Base-by-base conservation (phyloP, 2,113 vertebrate genomes). In the Pleuronectes platessa region DNA sequence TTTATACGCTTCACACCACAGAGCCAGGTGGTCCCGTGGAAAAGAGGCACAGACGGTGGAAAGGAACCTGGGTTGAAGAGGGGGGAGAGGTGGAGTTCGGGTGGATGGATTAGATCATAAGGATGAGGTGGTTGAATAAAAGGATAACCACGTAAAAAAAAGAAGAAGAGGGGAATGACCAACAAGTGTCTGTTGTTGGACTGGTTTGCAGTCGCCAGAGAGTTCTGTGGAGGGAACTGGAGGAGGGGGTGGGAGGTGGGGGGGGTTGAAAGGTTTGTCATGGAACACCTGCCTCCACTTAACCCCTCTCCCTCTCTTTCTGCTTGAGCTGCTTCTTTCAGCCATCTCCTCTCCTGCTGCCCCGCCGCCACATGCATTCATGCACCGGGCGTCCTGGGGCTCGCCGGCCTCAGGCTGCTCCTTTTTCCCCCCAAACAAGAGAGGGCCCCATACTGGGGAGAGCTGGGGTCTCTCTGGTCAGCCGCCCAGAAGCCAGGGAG, bases 311-410 rank as follows among this genome's bases (percentile, higher is more conserved):
- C 78, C 87, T 91, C 88, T 88, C 92, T 95, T 96, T 96, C 93
- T 95, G 94, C 94, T 91, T 94, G 92, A 94, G 92, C 92, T 95
- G 86, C 79, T 89, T 91, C 87, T 95, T 94, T 95, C 92, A 95
- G 80, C 71, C 82, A 83, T 81, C 90, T 78, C 88, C 86, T 87
- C 69, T 74, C 60, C 90, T 82, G 85, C 88, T 61, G 13, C 88
- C 85, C 88, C 65, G 37, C 54, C 86, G 67, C 82, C 76, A 87
- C 79, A 79, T 65, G 64, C 83, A 89, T 91, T 93, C 93, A 90
- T 81, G 65, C 89, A 71, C 89, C 68, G 68, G 81, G 89, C 87
- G 86, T 84, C 86, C 79, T 85, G 40, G 92, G 92, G 74, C 82
- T 83, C 81, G 49, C 64, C 71, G 82, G 91, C 88, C 92, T 79